Evolutionary conservation across 2,888 invertebrate genomes (phyloP).

Genomic region (Volucella inanis): DNA sequence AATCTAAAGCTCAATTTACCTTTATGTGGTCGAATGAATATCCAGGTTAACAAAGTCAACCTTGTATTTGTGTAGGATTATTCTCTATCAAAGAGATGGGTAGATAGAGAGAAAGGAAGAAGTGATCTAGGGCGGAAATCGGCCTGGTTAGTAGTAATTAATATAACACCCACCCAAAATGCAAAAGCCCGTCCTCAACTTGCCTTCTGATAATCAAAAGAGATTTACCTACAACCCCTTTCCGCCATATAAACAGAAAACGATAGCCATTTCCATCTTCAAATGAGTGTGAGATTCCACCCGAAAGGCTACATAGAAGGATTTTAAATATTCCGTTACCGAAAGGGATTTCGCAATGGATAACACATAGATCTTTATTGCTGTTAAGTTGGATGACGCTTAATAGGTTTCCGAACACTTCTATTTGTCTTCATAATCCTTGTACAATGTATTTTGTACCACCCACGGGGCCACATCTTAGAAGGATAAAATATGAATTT

Average conservation of each 20-base stretch:
- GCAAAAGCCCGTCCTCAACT: slow-evolving; percentile 12
- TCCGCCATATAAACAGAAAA: no score
- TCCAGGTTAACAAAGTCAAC: slow-evolving; percentile 46
- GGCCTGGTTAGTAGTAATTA: slow-evolving; percentile 48
- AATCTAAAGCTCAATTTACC: slow-evolving; percentile 45
- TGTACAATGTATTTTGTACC: not conserved
- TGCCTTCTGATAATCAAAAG: slow-evolving; percentile 22
- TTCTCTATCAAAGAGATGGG: slow-evolving; percentile 1
- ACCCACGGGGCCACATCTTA: not conserved
- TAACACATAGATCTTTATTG: slow-evolving; percentile 64
- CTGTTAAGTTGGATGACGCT: slow-evolving; percentile 50
- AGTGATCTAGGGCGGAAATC: slow-evolving; percentile 33
- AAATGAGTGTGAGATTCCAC: slow-evolving; percentile 27
- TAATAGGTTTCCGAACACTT: slow-evolving; percentile 59
- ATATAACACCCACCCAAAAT: slow-evolving; percentile 51
- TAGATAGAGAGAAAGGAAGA: no score
- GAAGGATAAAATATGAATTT: slow-evolving; percentile 45
- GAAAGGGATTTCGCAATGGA: slow-evolving; percentile 37
- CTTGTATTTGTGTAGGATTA: slow-evolving; percentile 27
- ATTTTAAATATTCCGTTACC: slow-evolving; percentile 45
- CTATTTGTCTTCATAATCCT: slow-evolving; percentile 45
- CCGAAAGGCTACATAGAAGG: not conserved
- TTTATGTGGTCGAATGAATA: slow-evolving; percentile 50
- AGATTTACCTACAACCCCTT: not conserved
- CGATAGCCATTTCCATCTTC: slow-evolving; percentile 10